Evolutionary conservation across 2,797 vertebrate species (phyloP).

Genomic region (Limnodromus scolopaceus): DNA sequence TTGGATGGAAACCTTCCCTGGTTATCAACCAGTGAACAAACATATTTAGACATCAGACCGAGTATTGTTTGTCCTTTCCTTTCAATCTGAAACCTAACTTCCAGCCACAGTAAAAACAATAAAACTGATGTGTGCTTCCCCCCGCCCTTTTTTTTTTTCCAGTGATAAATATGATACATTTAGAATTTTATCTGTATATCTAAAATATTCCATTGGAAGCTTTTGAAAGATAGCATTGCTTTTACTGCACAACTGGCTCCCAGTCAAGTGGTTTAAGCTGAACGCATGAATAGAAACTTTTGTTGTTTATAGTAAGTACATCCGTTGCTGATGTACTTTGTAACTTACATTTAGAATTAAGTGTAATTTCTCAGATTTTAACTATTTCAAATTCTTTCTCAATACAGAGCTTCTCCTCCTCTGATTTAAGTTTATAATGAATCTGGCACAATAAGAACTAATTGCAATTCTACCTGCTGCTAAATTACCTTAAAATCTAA

Average conservation of each 20-base stretch:
- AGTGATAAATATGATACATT: not conserved
- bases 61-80: not conserved
- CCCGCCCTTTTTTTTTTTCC: not conserved
- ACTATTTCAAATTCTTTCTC: not conserved
- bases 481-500: not conserved
- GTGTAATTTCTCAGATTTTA: not conserved
- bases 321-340: not conserved
- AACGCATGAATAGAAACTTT: not conserved
- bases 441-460: not conserved
- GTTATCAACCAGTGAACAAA: constrained; percentile 16
- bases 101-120: constrained; percentile 12
- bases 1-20: constrained; percentile 26
- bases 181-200: not conserved
- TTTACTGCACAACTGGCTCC: not conserved
- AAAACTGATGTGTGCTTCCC: not conserved
- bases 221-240: not conserved
- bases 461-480: not conserved
- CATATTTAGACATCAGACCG: not conserved
- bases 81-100: constrained; percentile 4
- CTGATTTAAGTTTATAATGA: not conserved
- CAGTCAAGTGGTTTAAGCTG: not conserved
- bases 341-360: accelerated
- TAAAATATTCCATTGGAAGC: not conserved
- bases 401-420: accelerated
- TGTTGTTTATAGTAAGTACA: not conserved